Conservation (phyloP, 1,140 invertebrate species). For the Saccostrea cuccullata region DNA sequence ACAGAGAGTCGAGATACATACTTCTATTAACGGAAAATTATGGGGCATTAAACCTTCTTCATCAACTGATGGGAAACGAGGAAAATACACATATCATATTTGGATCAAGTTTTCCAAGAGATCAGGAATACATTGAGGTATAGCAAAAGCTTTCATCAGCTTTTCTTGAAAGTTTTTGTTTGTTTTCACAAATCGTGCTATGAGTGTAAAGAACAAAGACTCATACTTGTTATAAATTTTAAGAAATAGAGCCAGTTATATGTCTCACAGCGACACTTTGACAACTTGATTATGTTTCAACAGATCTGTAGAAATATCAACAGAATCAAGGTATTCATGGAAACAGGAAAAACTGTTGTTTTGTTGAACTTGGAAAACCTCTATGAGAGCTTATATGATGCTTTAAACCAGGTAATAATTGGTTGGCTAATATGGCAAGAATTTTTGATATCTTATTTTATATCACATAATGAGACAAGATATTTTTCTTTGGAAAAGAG, state of each 20-base stretch:
- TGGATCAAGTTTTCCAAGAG: constrained; percentile 76
- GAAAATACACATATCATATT: constrained; percentile 70
- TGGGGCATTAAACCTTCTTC: constrained; percentile 70
- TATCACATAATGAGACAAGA: too few species aligned
- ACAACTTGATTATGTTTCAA: too few species aligned
- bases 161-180: too few species aligned
- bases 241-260: too few species aligned
- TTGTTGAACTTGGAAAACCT: constrained; percentile 38
- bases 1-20: constrained; percentile 74
- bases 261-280: too few species aligned
- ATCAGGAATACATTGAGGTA: constrained; percentile 66
- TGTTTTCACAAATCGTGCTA: too few species aligned
- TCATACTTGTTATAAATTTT: too few species aligned
- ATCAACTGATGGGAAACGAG: constrained; percentile 65
- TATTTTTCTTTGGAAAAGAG: too few species aligned
- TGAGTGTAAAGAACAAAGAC: too few species aligned
- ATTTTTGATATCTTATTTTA: too few species aligned
- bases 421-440: too few species aligned
- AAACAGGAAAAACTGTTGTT: constrained; percentile 67
- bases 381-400: constrained; percentile 70
- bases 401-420: constrained; percentile 71
- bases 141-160: too few species aligned
- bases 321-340: constrained; percentile 77
- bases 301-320: constrained; percentile 77
- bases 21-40: constrained; percentile 75